These are phyloP conservation scores for Noctuana brunneofusca DNA, from an alignment of 2,888 invertebrate genomes.

Conservation along the genomic window DNA sequence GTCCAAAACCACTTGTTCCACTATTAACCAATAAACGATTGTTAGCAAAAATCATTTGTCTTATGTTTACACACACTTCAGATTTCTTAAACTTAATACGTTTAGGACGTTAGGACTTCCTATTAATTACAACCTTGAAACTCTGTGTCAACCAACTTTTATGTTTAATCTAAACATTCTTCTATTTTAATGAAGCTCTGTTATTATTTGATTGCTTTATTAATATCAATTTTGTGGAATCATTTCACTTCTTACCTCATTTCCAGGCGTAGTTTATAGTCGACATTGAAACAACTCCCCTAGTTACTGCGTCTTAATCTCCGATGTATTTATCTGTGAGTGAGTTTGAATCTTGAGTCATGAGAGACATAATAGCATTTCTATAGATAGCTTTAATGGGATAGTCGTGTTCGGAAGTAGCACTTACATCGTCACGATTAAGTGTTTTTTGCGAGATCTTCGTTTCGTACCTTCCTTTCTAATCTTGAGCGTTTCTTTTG, in stretches of 20 bases:
- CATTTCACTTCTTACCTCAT: background rate
- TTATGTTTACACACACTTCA: background rate
- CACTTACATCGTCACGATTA: constrained; percentile 61
- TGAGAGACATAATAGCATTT: constrained; percentile 41
- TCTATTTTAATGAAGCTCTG: too few species aligned
- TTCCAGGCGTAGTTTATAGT: background rate
- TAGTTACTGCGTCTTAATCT: constrained; percentile 26
- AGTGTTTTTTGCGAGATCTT: constrained; percentile 56
- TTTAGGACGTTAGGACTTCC: too few species aligned
- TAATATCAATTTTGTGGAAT: background rate
- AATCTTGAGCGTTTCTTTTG: constrained; percentile 48
- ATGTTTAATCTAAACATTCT: too few species aligned
- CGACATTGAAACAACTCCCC: constrained; percentile 21
- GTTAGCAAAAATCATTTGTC: background rate
- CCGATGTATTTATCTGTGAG: constrained; percentile 32
- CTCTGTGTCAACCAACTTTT: too few species aligned
- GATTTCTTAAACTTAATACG: too few species aligned
- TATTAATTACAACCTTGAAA: background rate
- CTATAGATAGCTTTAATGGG: constrained; percentile 50
- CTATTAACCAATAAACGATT: background rate
- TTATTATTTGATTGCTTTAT: background rate
- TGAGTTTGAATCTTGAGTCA: constrained; percentile 35
- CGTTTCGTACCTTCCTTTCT: constrained; percentile 54
- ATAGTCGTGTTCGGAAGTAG: constrained; percentile 66
- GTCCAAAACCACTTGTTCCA: constrained; percentile 9